phyloP scores from a whole-genome alignment of 2,797 vertebrate species.

The Philypnodon macrostomus region DNA sequence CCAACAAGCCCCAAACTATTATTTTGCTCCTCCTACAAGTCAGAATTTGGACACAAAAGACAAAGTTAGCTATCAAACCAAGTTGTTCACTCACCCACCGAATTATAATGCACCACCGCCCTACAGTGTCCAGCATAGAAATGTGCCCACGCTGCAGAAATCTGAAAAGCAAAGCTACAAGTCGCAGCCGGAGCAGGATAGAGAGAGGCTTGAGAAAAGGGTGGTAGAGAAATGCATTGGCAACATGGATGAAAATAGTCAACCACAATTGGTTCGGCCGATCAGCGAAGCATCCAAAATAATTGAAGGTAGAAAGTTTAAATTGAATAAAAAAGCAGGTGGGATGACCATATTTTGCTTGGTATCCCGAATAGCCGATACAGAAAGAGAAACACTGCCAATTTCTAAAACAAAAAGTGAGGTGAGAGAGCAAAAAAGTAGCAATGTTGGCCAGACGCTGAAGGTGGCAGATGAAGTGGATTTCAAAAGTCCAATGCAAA shows the following conservation, averaged over 20 bases:
- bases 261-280: slow-evolving; percentile 16
- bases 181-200: slow-evolving; percentile 39
- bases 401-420: slow-evolving; percentile 31
- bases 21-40: slow-evolving; percentile 20
- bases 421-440: not conserved
- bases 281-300: slow-evolving; percentile 40
- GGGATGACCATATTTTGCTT: slow-evolving; percentile 77
- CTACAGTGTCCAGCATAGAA: slow-evolving; percentile 61
- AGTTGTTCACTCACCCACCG: slow-evolving; percentile 67
- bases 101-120: slow-evolving; percentile 76
- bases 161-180: slow-evolving; percentile 39
- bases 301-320: slow-evolving; percentile 63
- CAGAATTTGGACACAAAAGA: slow-evolving; percentile 42
- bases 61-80: slow-evolving; percentile 46
- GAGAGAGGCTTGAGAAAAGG: slow-evolving; percentile 26
- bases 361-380: slow-evolving; percentile 68
- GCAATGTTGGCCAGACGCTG: slow-evolving; percentile 10
- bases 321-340: slow-evolving; percentile 62
- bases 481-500: slow-evolving; percentile 20
- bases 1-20: slow-evolving; percentile 27
- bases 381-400: slow-evolving; percentile 43
- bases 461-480: slow-evolving; percentile 71
- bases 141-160: slow-evolving; percentile 24
- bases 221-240: slow-evolving; percentile 9
- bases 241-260: slow-evolving; percentile 11